Conservation (phyloP, 1,140 invertebrate species). For the Antheraea mylitta region DNA sequence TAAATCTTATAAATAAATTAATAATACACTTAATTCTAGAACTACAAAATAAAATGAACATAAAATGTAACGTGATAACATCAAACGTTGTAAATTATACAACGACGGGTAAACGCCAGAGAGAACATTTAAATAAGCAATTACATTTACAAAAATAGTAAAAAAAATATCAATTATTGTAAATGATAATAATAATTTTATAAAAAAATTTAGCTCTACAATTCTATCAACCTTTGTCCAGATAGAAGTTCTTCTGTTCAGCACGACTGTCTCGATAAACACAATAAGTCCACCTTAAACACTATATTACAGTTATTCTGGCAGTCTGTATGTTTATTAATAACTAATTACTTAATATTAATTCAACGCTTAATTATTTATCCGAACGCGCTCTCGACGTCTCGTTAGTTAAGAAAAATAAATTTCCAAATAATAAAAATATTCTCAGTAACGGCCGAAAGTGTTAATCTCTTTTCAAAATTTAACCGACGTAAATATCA, state of each 20-base stretch:
- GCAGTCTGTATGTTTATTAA: constrained; percentile 50
- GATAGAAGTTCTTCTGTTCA: constrained; percentile 33
- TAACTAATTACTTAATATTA: constrained; percentile 57
- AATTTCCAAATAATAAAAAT: constrained; percentile 67
- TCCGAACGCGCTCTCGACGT: constrained; percentile 51
- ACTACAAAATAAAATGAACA: no score
- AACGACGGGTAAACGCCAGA: no score
- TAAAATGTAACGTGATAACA: no score
- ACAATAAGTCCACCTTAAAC: constrained; percentile 46
- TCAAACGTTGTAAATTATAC: no score
- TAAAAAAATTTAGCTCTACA: background rate
- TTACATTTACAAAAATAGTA: background rate
- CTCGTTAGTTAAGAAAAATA: constrained; percentile 54
- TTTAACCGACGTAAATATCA: constrained; percentile 76
- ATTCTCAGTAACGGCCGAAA: constrained; percentile 72
- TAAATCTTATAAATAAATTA: no score
- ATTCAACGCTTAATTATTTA: constrained; percentile 44
- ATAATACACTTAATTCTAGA: no score
- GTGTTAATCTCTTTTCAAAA: constrained; percentile 68
- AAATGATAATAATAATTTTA: background rate
- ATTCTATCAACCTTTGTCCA: constrained; percentile 50
- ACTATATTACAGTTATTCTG: constrained; percentile 41
- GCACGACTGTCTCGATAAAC: constrained; percentile 43
- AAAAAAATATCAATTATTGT: background rate
- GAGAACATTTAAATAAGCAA: no score